Base-by-base conservation (phyloP, 2,797 vertebrate species). In the Ataeniobius toweri region DNA sequence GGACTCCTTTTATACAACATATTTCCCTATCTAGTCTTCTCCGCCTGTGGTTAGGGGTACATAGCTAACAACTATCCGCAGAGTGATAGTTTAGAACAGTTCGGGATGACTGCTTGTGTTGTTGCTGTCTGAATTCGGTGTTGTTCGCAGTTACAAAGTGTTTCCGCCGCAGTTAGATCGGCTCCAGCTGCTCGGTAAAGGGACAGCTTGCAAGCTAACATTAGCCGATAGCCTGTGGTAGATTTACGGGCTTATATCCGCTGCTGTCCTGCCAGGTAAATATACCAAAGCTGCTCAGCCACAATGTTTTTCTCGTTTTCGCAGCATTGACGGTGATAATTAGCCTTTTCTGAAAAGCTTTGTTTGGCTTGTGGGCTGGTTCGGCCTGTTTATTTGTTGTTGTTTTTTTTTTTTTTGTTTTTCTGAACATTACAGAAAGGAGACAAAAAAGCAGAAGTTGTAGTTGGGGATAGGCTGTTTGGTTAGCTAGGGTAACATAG, bases 161-260 rank as follows among this genome's bases (percentile, higher is more conserved):
- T 80, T 51, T 28, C 20, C 59, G 39, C 48, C 53, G 12, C 68
- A 39, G 74, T 83, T 67, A 73, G 73, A 28, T 83, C 81, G 55
- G 65, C 71, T 84, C 70, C 78, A 69, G 82, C 48, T 90, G 76
- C 14, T 89, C 80, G 74, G 71, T 39, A 28, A 67, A 90, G 86
- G 84, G 61, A 89, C 75, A 86, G 89, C 85, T 90, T 67, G 85
- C 89, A 89, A 89, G 88, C 89, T 88, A 76, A 72, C 78, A 53
- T 91, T 94, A 94, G 93, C 92, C 76, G 80, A 72, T 82, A 83
- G 94, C 93, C 89, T 90, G 78, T 90, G 89, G 78, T 91, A 93
- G 92, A 93, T 94, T 93, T 91, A 83, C 87, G 89, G 67, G 91
- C 86, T 94, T 92, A 93, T 91, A 88, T 80, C 90, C 79, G 86